A percentile compares a stretch with the other conserved stretches of the same genome.
These are phyloP conservation scores for Nymphalis polychloros DNA, from an alignment of 2,888 invertebrate species.

Conservation along the genomic window DNA sequence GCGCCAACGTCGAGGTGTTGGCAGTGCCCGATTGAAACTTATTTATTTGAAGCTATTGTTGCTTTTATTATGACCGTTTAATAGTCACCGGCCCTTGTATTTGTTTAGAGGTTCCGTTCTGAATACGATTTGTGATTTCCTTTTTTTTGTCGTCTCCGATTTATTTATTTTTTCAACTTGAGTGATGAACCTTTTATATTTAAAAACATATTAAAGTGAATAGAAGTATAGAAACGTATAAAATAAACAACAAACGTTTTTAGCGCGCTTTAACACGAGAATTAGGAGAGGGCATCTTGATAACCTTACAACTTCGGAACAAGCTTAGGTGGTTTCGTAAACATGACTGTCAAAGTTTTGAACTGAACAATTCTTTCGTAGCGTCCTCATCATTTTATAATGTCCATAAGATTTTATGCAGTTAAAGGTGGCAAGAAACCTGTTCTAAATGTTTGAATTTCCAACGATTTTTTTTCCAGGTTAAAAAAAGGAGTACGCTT, in stretches of 20 bases:
- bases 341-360: slow-evolving; percentile 28
- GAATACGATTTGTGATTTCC: slow-evolving; percentile 35
- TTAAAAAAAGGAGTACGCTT: slow-evolving; percentile 33
- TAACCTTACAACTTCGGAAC: slow-evolving; percentile 15
- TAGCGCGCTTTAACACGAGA: slow-evolving; percentile 12
- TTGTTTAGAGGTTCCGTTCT: slow-evolving; percentile 36
- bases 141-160: slow-evolving; percentile 22
- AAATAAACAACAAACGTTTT: slow-evolving; percentile 2
- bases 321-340: slow-evolving; percentile 19
- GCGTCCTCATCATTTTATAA: slow-evolving; percentile 7
- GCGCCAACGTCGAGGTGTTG: slow-evolving; percentile 71
- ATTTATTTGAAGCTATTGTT: slow-evolving; percentile 50
- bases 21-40: slow-evolving; percentile 56
- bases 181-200: background rate
- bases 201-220: background rate
- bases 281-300: slow-evolving; percentile 24
- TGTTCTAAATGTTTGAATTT: slow-evolving; percentile 29
- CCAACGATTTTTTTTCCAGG: slow-evolving; percentile 29
- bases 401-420: slow-evolving; percentile 4
- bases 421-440: slow-evolving; percentile 13
- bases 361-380: slow-evolving; percentile 9
- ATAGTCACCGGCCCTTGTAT: slow-evolving; percentile 38
- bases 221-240: background rate
- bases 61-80: slow-evolving; percentile 47
- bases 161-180: slow-evolving; percentile 21